Evolutionary conservation across 2,113 vertebrate species (phyloP), one percentile per base, ranked within the genome.

Genomic region (Vireo altiloquus): DNA sequence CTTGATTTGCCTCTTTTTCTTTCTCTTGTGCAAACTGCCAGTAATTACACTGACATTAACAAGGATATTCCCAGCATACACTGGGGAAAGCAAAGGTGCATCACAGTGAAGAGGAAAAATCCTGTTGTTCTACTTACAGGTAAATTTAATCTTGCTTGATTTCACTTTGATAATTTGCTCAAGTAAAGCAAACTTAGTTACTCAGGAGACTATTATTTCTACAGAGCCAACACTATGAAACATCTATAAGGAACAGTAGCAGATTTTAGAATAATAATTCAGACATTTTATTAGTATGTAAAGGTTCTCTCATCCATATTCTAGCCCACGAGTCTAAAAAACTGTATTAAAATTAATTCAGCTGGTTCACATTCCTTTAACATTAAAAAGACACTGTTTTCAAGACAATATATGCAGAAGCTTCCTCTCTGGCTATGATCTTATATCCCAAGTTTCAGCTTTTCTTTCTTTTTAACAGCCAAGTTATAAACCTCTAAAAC

Each of bases 401-500:
- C 4, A 90, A 71, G 33, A 49, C 30, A 82, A 77, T 60, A 65
- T 8, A 69, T 25, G 22, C 3, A 2, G 65, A 83, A 93, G n/a
- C 37, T 77, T 89, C 35, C 35, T 76, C 40, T 68, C 63, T 63
- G 89, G 10, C 53, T 94, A 15, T 15, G 30, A 82, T 64, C 54
- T 87, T 87, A 75, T 39, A 64, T 44, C 47, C 35, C 40, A 65
- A 76, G 64, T 90, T 92, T 83, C 53, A 71, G 54, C 35, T 52
- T 61, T 89, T 94, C 71, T 65, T 86, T 90, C 40, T 69, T 95
- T 89, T 96, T 83, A 95, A 95, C 79, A 94, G 92, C 39, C 11
- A 78, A 88, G 82, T 92, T 89, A 94, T 87, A 97, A 96, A 95
- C 65, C 90, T 88, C 90, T 96, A 85, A 96, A 96, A 95, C 13